These are phyloP conservation scores for Zosterops borbonicus DNA, from an alignment of 2,113 vertebrate species.

Conservation along the genomic window DNA sequence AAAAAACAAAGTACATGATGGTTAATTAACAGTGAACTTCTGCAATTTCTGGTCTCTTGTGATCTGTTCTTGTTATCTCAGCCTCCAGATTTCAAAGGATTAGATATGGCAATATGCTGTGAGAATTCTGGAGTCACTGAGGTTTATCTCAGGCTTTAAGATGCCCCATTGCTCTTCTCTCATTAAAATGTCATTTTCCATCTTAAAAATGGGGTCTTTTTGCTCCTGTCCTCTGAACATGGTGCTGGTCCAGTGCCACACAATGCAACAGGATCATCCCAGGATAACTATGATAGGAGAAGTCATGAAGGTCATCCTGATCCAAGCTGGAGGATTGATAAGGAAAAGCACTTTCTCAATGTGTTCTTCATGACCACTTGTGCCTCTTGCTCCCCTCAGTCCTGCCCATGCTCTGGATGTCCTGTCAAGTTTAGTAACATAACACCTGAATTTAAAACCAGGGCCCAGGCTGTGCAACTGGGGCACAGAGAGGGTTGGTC, in stretches of 20 bases:
- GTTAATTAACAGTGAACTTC: background rate
- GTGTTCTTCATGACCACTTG: background rate
- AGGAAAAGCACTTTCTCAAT: background rate
- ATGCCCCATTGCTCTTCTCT: too few relatives aligned
- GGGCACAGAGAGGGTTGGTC: background rate
- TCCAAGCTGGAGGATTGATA: background rate
- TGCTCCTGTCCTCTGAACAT: background rate
- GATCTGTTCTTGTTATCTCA: background rate
- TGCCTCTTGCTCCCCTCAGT: background rate
- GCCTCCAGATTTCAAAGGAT: background rate
- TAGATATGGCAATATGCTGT: background rate
- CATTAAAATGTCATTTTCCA: background rate
- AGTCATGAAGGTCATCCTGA: background rate
- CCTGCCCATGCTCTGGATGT: background rate
- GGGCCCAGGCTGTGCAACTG: background rate
- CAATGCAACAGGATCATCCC: background rate
- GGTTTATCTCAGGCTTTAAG: background rate
- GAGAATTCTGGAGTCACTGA: background rate
- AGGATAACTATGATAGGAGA: background rate
- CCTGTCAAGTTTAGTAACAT: background rate
- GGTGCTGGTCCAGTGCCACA: background rate
- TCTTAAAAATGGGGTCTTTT: background rate
- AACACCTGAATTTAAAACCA: background rate
- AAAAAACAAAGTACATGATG: background rate
- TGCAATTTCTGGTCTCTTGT: background rate